These are phyloP conservation scores for Andricus grossulariae DNA, from an alignment of 1,140 invertebrate genomes.

Conservation along the genomic window DNA sequence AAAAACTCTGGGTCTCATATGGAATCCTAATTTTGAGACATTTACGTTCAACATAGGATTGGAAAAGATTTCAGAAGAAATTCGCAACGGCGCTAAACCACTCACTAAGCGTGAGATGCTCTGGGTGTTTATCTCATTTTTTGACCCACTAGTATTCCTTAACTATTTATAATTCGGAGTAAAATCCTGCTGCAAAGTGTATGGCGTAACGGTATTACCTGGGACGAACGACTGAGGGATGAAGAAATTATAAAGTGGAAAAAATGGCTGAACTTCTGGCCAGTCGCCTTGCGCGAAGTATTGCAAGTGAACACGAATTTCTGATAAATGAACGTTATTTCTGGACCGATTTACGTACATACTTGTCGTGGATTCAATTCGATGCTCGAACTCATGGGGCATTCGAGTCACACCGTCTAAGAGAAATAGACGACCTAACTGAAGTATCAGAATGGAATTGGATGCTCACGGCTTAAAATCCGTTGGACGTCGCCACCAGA, in stretches of 20 bases:
- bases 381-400: slow-evolving; percentile 53
- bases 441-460: slow-evolving; percentile 48
- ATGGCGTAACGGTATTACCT: slow-evolving; percentile 49
- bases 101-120: slow-evolving; percentile 60
- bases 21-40: slow-evolving; percentile 42
- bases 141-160: slow-evolving; percentile 67
- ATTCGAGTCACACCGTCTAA: slow-evolving; percentile 68
- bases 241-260: slow-evolving; percentile 37
- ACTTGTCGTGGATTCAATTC: slow-evolving; percentile 55
- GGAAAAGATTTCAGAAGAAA: no score
- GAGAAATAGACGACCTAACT: slow-evolving; percentile 60
- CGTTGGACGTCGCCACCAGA: slow-evolving; percentile 52
- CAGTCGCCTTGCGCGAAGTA: slow-evolving; percentile 51
- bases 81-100: no score
- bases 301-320: slow-evolving; percentile 64
- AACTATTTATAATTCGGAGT: slow-evolving; percentile 60
- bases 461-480: slow-evolving; percentile 52
- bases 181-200: slow-evolving; percentile 69
- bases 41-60: no score
- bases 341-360: slow-evolving; percentile 64
- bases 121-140: slow-evolving; percentile 59
- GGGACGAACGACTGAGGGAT: slow-evolving; percentile 41
- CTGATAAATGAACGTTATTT: slow-evolving; percentile 50
- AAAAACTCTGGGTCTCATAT: no score
- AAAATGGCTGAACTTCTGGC: slow-evolving; percentile 58